Conservation (phyloP, 2,888 invertebrate species). For the Drosophila prolongata region DNA sequence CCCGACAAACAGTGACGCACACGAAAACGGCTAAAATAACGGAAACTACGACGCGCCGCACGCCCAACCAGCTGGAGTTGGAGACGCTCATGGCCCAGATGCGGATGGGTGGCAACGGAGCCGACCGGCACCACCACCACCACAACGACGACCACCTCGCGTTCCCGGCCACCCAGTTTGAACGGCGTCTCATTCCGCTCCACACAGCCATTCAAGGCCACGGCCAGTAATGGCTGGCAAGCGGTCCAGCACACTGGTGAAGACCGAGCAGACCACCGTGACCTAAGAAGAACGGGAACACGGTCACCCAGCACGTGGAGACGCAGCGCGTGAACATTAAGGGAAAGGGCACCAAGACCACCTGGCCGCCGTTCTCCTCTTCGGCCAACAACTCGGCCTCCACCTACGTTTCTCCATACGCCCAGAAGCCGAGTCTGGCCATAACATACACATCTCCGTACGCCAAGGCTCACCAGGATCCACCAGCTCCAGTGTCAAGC, state of each 20-base stretch:
- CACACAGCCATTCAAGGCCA: conserved; percentile 56
- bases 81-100: conserved; percentile 67
- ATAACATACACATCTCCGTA: conserved; percentile 44
- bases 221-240: conserved; percentile 38
- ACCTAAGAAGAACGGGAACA: conserved; percentile 76
- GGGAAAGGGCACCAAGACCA: conserved; percentile 37
- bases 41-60: conserved; percentile 73
- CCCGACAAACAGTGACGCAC: conserved; percentile 81
- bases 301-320: conserved; percentile 71
- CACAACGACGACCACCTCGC: conserved; percentile 25
- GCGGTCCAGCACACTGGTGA: conserved; percentile 68
- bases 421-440: conserved; percentile 18
- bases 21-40: conserved; percentile 73
- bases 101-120: conserved; percentile 42
- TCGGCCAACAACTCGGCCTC: conserved; percentile 22
- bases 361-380: conserved; percentile 29
- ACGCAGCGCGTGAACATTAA: conserved; percentile 58
- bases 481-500: neutral
- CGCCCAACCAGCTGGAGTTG: conserved; percentile 74
- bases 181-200: conserved; percentile 57
- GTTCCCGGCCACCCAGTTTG: conserved; percentile 48
- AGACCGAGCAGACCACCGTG: conserved; percentile 70
- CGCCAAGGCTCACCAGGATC: conserved; percentile 8
- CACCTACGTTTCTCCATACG: conserved; percentile 36
- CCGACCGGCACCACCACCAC: conserved; percentile 19